Percentiles rank a stretch among this genome's conserved stretches.
Conservation (phyloP, 1,140 invertebrate genomes). For the fruit fly (Drosophila melanogaster) region DNA sequence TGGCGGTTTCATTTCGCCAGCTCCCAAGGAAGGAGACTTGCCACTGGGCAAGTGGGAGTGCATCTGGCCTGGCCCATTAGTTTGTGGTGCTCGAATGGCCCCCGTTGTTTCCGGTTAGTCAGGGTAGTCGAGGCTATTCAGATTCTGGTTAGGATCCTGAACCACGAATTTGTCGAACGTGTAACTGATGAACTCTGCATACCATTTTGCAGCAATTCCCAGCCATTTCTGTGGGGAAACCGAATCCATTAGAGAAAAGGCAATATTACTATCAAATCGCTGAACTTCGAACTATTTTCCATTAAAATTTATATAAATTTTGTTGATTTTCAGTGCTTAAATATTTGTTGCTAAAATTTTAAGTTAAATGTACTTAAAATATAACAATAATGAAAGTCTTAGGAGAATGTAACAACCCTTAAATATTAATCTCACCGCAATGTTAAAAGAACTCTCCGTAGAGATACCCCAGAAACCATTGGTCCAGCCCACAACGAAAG, state of each 20-base stretch:
- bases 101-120: neutral
- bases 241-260: neutral
- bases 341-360: too few relatives aligned
- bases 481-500: conserved; percentile 38
- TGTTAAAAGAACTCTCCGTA: conserved; percentile 20
- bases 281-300: too few relatives aligned
- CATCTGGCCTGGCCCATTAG: conserved; percentile 42
- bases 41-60: conserved; percentile 16
- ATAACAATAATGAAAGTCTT: too few relatives aligned
- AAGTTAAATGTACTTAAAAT: too few relatives aligned
- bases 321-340: too few relatives aligned
- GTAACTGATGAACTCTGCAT: conserved; percentile 51
- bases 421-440: conserved; percentile 22
- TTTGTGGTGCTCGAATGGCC: conserved; percentile 35
- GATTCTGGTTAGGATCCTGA: neutral
- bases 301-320: too few relatives aligned
- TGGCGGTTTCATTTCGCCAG: conserved; percentile 69
- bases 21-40: conserved; percentile 10
- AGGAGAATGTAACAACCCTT: too few relatives aligned
- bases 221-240: conserved; percentile 42
- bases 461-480: conserved; percentile 38
- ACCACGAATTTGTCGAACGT: conserved; percentile 47
- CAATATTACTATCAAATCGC: neutral
- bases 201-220: conserved; percentile 33
- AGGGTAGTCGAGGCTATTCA: conserved; percentile 15